Evolutionary conservation across 92 coral and sea anemone species (phyloP).

Genomic region (Nematostella vectensis): DNA sequence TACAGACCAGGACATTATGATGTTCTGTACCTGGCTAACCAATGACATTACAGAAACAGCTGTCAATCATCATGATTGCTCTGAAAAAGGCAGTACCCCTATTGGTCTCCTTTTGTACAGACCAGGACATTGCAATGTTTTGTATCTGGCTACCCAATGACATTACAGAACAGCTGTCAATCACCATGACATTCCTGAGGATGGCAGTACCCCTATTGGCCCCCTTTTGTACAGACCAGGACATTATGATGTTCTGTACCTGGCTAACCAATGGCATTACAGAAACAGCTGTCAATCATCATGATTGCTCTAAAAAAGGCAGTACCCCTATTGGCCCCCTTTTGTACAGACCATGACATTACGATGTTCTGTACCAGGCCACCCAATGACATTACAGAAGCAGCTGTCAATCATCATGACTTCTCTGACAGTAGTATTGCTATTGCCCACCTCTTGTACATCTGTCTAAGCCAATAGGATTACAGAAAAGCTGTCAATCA

Average conservation of each 20-base stretch:
- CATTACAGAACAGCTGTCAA: slow-evolving; percentile 92
- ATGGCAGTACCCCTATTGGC: slow-evolving; percentile 64
- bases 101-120: slow-evolving; percentile 57
- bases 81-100: slow-evolving; percentile 77
- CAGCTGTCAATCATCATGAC: neutral
- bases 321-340: neutral
- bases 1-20: slow-evolving; percentile 1
- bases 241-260: slow-evolving; percentile 86
- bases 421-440: too few species aligned
- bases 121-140: slow-evolving; percentile 92
- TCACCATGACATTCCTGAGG: slow-evolving; percentile 95
- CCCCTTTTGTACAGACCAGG: slow-evolving; percentile 82
- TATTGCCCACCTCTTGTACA: too few species aligned
- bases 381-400: too few species aligned
- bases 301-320: too few species aligned
- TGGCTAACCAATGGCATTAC: too few species aligned
- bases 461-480: too few species aligned
- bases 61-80: slow-evolving; percentile 9
- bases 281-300: too few species aligned
- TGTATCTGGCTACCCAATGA: too few species aligned
- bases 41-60: slow-evolving; percentile 1
- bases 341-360: too few species aligned
- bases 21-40: neutral
- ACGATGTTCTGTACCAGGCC: too few species aligned
- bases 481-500: too few species aligned